These are phyloP conservation scores for Turdus rufiventris DNA, from an alignment of 2,113 vertebrate genomes.

Conservation along the genomic window DNA sequence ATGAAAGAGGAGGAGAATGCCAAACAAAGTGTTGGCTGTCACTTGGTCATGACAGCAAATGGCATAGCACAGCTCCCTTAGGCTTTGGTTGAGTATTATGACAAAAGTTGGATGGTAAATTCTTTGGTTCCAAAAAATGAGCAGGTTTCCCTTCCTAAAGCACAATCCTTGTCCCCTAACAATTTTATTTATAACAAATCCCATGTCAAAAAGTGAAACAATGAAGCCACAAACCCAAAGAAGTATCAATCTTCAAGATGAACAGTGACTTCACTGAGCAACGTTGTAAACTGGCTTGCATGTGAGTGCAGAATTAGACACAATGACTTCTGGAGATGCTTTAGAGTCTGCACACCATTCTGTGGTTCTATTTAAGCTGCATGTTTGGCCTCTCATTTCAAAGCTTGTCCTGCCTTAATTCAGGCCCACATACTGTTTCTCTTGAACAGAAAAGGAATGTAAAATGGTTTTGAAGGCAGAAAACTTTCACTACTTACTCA, in stretches of 20 bases:
- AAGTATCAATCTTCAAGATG: not conserved
- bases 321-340: not conserved
- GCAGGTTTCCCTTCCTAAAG: not conserved
- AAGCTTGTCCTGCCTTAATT: not conserved
- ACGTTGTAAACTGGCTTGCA: rapidly evolving
- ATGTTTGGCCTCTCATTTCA: not conserved
- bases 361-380: not conserved
- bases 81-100: not conserved
- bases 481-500: not conserved
- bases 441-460: not conserved
- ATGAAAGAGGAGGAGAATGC: not conserved
- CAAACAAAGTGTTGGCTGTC: not conserved
- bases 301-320: not conserved
- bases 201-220: not conserved
- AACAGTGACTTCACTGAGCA: not conserved
- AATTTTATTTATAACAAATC: not conserved
- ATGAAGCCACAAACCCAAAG: not conserved
- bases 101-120: not conserved
- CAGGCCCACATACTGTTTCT: not conserved
- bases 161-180: not conserved
- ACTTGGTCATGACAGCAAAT: not conserved
- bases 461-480: not conserved
- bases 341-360: not conserved
- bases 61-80: not conserved
- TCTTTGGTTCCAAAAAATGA: not conserved